A percentile compares a stretch with the other conserved stretches of the same genome.
These are phyloP conservation scores for Phengaris alcon DNA, from an alignment of 2,888 invertebrate species.

Conservation along the genomic window DNA sequence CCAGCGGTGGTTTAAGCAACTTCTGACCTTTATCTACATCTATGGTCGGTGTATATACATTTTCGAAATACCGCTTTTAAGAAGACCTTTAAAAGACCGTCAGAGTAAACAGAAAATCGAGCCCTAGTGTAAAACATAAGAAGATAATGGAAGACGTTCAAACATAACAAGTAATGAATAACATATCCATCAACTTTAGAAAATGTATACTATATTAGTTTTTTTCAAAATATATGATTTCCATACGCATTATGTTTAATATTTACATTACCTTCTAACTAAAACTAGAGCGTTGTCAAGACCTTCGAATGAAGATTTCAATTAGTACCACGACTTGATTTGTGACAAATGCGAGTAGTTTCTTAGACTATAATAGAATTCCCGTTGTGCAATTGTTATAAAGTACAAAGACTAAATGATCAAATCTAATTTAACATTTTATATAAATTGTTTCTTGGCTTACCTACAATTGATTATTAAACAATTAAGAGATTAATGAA, in stretches of 20 bases:
- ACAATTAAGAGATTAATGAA: neutral
- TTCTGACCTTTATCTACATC: too few species aligned
- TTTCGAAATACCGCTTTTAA: neutral
- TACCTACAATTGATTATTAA: conserved; percentile 10
- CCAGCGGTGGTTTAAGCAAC: too few species aligned
- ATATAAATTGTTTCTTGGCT: conserved; percentile 22
- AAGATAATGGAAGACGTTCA: conserved; percentile 64
- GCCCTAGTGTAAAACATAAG: conserved; percentile 31
- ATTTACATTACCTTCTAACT: conserved; percentile 65
- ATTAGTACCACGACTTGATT: conserved; percentile 44
- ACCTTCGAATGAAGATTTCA: conserved; percentile 49
- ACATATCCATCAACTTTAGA: conserved; percentile 32
- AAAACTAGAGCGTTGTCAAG: conserved; percentile 57
- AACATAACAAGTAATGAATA: conserved; percentile 46
- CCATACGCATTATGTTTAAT: conserved; percentile 67
- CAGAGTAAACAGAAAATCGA: conserved; percentile 19
- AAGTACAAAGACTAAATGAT: conserved; percentile 35
- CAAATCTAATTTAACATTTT: conserved; percentile 26
- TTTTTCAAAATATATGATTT: conserved; percentile 46
- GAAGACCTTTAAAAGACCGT: neutral
- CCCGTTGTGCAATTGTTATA: conserved; percentile 37
- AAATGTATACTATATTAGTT: conserved; percentile 28
- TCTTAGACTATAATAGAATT: conserved; percentile 36
- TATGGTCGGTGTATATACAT: neutral
- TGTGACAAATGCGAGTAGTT: conserved; percentile 14